phyloP scores from a whole-genome alignment of 1,140 invertebrate genomes.

The Diorhabda carinulata region DNA sequence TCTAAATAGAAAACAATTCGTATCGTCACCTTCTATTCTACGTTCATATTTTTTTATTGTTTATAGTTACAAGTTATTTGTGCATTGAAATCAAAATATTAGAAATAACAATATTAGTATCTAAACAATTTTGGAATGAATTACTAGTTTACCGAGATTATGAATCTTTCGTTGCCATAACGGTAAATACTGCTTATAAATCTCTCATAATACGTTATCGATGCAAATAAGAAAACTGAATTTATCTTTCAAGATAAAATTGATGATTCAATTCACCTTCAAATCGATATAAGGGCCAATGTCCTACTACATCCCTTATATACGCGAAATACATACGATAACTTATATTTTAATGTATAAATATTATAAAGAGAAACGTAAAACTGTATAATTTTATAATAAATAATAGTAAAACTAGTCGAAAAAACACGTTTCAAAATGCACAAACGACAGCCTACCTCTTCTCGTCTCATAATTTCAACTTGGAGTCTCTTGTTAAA shows the following conservation, averaged over 20 bases:
- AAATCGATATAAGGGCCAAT: conserved; percentile 14
- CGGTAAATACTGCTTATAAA: conserved; percentile 4
- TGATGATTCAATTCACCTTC: neutral
- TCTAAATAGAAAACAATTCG: neutral
- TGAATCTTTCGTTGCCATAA: neutral
- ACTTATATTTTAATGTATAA: neutral
- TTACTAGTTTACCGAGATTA: neutral
- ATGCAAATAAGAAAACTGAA: conserved; percentile 12
- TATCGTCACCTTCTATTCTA: neutral
- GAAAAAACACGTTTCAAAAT: conserved; percentile 32
- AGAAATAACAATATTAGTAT: neutral
- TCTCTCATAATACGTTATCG: neutral
- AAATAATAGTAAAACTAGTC: conserved; percentile 7
- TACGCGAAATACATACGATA: neutral
- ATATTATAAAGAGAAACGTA: neutral
- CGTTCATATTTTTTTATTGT: neutral
- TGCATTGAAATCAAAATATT: neutral
- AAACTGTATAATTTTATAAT: neutral
- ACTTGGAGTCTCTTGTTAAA: conserved; percentile 84
- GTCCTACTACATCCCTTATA: neutral
- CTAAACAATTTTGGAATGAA: neutral
- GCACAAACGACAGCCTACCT: conserved; percentile 67
- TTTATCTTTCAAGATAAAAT: neutral
- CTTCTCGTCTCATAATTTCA: conserved; percentile 87
- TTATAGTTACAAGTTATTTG: neutral